A percentile compares a stretch with the other conserved stretches of the same genome.
Evolutionary conservation across 2,797 vertebrate species (phyloP).

Genomic region (Acanthurus tractus): DNA sequence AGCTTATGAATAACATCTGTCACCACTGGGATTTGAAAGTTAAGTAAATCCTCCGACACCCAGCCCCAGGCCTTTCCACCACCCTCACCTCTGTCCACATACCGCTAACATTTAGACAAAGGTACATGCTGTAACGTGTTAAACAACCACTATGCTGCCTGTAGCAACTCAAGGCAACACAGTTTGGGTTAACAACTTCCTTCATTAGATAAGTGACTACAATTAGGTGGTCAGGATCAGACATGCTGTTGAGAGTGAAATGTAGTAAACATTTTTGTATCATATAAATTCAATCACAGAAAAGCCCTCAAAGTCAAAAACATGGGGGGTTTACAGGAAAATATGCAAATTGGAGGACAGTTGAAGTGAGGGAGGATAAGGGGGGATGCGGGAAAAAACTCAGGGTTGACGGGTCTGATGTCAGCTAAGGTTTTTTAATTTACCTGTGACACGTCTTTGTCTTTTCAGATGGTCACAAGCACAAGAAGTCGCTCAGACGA

Average conservation of each 20-base stretch:
- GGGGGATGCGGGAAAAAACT: too few species aligned
- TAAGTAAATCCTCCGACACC: too few species aligned
- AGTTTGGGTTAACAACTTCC: not conserved
- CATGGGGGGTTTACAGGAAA: too few species aligned
- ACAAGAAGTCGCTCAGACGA: slow-evolving; percentile 95
- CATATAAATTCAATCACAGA: not conserved
- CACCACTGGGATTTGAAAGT: too few species aligned
- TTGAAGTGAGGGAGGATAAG: too few species aligned
- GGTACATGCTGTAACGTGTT: not conserved
- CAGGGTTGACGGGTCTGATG: too few species aligned
- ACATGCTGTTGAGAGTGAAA: not conserved
- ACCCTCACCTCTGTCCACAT: not conserved
- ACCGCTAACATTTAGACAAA: not conserved
- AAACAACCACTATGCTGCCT: not conserved
- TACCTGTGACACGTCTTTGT: not conserved
- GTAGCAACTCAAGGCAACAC: not conserved
- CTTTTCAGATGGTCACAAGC: slow-evolving; percentile 93
- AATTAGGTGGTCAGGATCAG: not conserved
- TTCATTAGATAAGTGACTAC: not conserved
- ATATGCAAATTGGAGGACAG: too few species aligned
- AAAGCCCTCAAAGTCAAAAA: not conserved
- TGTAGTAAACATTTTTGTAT: too few species aligned
- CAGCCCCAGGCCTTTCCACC: not conserved
- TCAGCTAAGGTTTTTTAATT: slow-evolving; percentile 14
- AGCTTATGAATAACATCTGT: not conserved